Evolutionary conservation across 2,797 vertebrate species (phyloP).

Genomic region (Ceryle rudis): DNA sequence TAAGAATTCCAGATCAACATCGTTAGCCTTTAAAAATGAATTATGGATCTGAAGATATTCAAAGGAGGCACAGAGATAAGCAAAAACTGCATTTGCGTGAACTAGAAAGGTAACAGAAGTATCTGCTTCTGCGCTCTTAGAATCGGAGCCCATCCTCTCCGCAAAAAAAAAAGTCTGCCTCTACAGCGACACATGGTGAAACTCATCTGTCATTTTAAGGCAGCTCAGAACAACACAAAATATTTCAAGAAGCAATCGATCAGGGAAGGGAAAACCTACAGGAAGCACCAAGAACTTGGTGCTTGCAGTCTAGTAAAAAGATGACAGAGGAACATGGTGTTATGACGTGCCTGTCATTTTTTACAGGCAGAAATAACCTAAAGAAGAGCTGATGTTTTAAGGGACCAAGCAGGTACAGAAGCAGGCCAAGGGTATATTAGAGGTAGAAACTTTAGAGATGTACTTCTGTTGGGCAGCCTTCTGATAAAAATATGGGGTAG

Average conservation of each 20-base stretch:
- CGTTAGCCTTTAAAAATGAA: neutral
- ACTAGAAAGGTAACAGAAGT: neutral
- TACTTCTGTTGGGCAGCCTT: neutral
- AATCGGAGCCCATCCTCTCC: neutral
- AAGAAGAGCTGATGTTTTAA: neutral
- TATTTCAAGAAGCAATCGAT: neutral
- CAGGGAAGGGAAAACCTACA: neutral
- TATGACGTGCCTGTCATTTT: neutral
- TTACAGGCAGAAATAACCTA: neutral
- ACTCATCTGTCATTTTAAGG: neutral
- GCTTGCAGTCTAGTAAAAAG: neutral
- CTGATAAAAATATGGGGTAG: neutral
- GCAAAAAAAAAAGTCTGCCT: neutral
- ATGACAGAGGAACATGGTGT: neutral
- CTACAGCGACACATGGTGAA: neutral
- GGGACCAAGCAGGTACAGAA: neutral
- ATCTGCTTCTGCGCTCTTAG: neutral
- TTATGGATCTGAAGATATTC: neutral
- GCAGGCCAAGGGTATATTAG: neutral
- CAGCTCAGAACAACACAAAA: neutral
- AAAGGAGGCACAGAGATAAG: neutral
- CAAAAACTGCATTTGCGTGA: neutral
- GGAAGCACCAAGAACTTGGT: neutral
- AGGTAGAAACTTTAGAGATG: neutral
- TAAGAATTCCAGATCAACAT: neutral